Evolutionary conservation across 1,140 invertebrate genomes (phyloP), one percentile per base, ranked within the genome.

Genomic region (Whitmania pigra): DNA sequence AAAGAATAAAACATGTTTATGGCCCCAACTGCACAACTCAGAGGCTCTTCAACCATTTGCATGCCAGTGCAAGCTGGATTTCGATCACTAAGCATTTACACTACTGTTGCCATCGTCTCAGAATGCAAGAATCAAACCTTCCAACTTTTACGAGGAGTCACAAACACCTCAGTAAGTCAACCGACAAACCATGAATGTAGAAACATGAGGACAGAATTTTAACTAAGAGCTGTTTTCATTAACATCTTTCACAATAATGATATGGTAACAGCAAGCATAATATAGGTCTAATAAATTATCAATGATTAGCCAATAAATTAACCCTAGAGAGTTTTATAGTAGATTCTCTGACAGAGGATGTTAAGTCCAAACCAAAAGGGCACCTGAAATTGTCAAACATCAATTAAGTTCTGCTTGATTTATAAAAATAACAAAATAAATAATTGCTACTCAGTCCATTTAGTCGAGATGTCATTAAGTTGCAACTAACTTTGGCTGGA

Each of bases 331-430:
- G 70, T 53, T 85, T 87, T 63, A 90, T 85, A 55, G 82, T 77
- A 54, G 82, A 82, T 17, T 80, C 76, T 15, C 74, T 67, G 2
- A 90, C 86, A 53, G 85, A 81, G 53, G 84, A 71, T 11, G 81
- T 81, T 75, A 88, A 83, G 75, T 85, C 84, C 36, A 80, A 78
- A 4, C 88, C 87, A 57, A 90, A 80, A 2, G 84, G 81, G 71
- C 81, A 83, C 70, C 83, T 83, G 72, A 66, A 22, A 27, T 40
- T 63, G 25, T n/a, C 13, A 31, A 63, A 53, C 66, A 25, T 63
- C 69, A 73, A 63, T 60, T 17, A 27, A 27, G 18, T 36, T 67
- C 60, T 68, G 69, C 49, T 63, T 53, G 27, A 53, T 11, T 70
- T 20, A 22, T 55, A 67, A 68, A 67, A 71, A 71, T 43, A 20